Evolutionary conservation across 2,113 vertebrate genomes (phyloP), one percentile per base, ranked within the genome.

Genomic region (Panurus biarmicus): DNA sequence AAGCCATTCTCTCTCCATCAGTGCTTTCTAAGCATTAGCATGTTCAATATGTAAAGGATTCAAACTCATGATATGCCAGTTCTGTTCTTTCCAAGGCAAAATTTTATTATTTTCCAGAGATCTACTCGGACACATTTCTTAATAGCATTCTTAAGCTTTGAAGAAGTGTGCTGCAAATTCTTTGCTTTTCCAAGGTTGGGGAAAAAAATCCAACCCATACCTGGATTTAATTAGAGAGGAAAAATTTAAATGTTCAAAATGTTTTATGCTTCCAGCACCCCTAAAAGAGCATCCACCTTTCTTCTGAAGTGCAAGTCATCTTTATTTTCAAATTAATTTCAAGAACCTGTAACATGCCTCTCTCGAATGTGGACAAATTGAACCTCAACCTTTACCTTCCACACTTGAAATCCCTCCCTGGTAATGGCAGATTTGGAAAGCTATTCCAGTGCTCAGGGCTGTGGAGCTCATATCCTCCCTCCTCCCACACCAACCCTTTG

Each of bases 401-500:
- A 58, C 26, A 57, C 76, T 74, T 72, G 79, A 54, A 84, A 93
- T 33, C 33, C 78, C 91, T 94, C 87, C 87, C 82, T 4, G 77
- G 82, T 53, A 93, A 90, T 60, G 61, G 51, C 36, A 90, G 80
- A 79, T 61, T 93, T 78, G 45, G 65, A 84, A 93, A 40, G 85
- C 54, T 45, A 95, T 20, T 80, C 58, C 87, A 87, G 60, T 22
- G 72, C 53, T 71, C 66, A 78, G 47, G 75, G 9, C 56, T 89
- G 48, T 71, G 72, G 65, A 89, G 57, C 54, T 89, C 69, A 65
- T 20, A 50, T 78, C 94, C 88, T 67, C 94, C 96, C 96, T 87
- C 97, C 97, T 97, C 96, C 97, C 91, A 33, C 33, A 86, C 96
- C 95, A 90, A 44, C 97, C 97, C 95, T 97, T 91, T 81, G 70